Conservation (phyloP, 1,140 invertebrate species). For the Drosophila mojavensis region DNA sequence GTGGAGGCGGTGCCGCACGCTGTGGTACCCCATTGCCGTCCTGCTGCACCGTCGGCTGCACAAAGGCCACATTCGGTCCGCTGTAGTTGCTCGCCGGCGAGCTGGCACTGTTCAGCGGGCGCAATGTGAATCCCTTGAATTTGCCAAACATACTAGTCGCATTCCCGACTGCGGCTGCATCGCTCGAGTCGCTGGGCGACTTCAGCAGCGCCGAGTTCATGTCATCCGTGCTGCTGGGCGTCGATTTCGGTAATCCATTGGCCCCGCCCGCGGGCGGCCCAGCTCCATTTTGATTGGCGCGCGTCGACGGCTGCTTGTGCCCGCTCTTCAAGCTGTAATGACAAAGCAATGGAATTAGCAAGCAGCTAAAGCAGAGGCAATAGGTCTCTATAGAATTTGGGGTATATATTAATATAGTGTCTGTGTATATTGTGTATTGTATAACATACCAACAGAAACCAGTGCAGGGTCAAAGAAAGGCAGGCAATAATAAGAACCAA, state of each 20-base stretch:
- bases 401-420: not conserved
- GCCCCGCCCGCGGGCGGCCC: constrained; percentile 56
- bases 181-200: constrained; percentile 84
- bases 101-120: constrained; percentile 85
- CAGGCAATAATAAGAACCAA: constrained; percentile 47
- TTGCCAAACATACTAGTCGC: constrained; percentile 88
- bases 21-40: constrained; percentile 65
- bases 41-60: constrained; percentile 76
- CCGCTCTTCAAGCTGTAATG: constrained; percentile 68
- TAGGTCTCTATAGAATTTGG: too few species aligned
- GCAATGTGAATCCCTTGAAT: constrained; percentile 92
- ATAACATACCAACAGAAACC: constrained; percentile 60
- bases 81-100: constrained; percentile 67
- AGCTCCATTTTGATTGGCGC: constrained; percentile 59
- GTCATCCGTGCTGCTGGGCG: constrained; percentile 86
- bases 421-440: not conserved
- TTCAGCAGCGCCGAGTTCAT: constrained; percentile 86
- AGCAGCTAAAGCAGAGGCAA: not conserved
- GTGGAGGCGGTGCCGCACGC: constrained; percentile 75
- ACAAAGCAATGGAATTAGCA: constrained; percentile 25
- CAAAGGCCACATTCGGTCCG: constrained; percentile 82
- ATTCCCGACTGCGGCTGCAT: constrained; percentile 85
- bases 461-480: constrained; percentile 24
- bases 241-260: constrained; percentile 84
- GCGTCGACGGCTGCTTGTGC: constrained; percentile 54